Evolutionary conservation across 2,797 vertebrate genomes (phyloP).

Genomic region (Spinibarbus caldwelli): DNA sequence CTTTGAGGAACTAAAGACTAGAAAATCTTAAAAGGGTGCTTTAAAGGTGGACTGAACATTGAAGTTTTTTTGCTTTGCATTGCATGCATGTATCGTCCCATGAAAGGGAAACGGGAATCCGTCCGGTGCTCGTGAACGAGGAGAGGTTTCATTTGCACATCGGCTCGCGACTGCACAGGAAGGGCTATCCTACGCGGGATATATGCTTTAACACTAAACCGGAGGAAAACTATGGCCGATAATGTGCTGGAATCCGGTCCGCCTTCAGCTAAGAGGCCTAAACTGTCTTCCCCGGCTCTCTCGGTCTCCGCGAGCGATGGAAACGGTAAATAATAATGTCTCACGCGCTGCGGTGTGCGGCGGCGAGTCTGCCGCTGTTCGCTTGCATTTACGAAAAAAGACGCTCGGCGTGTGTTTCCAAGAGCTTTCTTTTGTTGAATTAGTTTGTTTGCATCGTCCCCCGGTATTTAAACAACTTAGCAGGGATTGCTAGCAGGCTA

Average conservation of each 20-base stretch:
- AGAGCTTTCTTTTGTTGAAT: neutral
- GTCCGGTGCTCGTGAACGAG: constrained; percentile 56
- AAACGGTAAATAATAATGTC: constrained; percentile 83
- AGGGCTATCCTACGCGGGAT: constrained; percentile 75
- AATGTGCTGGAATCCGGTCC: constrained; percentile 99
- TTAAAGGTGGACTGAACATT: constrained; percentile 69
- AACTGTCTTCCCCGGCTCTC: constrained; percentile 96
- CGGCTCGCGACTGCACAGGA: constrained; percentile 76
- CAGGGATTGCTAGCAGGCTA: constrained; percentile 35
- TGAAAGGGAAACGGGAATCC: constrained; percentile 74
- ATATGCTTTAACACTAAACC: constrained; percentile 69
- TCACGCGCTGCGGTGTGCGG: constrained; percentile 17
- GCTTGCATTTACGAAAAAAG: neutral
- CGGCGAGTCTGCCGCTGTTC: neutral
- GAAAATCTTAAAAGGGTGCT: constrained; percentile 71
- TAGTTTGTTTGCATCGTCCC: constrained; percentile 1
- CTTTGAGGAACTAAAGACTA: constrained; percentile 75
- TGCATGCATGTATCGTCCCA: constrained; percentile 78
- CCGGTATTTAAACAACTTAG: constrained; percentile 33
- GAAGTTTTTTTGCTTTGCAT: constrained; percentile 60
- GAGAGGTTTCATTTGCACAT: constrained; percentile 52
- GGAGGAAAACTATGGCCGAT: constrained; percentile 92
- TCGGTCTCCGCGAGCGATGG: constrained; percentile 97
- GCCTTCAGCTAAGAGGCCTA: constrained; percentile 99
- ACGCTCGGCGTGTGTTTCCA: neutral